A percentile compares a stretch with the other conserved stretches of the same genome.
These are phyloP conservation scores for Alloscopus bannaensis DNA, from an alignment of 2,888 invertebrate genomes.

Conservation along the genomic window DNA sequence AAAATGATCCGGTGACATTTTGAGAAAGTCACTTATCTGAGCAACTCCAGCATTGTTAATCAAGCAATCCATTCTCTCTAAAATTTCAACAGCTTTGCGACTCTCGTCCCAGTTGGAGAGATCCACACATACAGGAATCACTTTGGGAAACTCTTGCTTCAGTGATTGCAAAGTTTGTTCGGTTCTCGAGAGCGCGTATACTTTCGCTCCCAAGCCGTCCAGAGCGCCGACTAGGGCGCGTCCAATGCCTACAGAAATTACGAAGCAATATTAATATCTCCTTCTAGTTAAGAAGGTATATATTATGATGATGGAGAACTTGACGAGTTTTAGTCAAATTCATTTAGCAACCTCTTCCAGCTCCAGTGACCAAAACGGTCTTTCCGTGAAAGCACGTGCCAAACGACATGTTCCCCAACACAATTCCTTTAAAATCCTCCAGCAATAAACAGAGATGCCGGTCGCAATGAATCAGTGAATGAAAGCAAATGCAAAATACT, in stretches of 20 bases:
- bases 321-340: not conserved
- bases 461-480: no score
- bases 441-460: no score
- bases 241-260: slow-evolving; percentile 74
- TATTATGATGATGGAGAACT: not conserved
- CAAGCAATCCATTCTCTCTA: slow-evolving; percentile 1
- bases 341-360: not conserved
- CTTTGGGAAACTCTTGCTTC: slow-evolving; percentile 71
- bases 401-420: not conserved
- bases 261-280: not conserved
- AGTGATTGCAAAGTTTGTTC: slow-evolving; percentile 74
- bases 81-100: slow-evolving; percentile 74
- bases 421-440: no score
- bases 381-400: slow-evolving; percentile 3
- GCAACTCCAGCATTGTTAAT: slow-evolving; percentile 14
- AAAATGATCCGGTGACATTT: no score
- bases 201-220: slow-evolving; percentile 74
- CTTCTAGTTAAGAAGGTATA: not conserved
- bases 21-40: no score
- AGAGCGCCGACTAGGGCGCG: slow-evolving; percentile 74
- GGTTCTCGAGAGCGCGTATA: slow-evolving; percentile 75
- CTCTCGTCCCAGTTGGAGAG: slow-evolving; percentile 76
- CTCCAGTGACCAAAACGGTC: slow-evolving; percentile 13
- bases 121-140: slow-evolving; percentile 75
- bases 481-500: no score